Evolutionary conservation across 2,113 vertebrate species (phyloP), one percentile per base, ranked within the genome.

Genomic region (Paedocypris sp.): DNA sequence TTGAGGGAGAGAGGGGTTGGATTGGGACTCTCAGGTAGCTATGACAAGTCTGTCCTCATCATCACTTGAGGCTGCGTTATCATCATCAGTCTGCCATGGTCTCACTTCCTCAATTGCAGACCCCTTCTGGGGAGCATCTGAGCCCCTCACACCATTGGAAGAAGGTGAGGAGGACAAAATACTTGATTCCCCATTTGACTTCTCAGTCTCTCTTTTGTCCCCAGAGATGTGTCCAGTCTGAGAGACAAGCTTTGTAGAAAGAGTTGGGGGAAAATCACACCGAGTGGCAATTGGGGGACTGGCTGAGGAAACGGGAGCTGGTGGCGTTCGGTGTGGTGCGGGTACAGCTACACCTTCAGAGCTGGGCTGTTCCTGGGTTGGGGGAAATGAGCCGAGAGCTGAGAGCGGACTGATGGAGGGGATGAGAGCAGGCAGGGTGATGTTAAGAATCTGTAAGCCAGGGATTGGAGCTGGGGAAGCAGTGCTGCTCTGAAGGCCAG

Each of bases 21-120:
- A n/a, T 38, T 32, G 47, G 50, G 72, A 60, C 49, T 71, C 46
- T 88, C 87, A 97, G 80, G 94, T 97, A 20, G 91, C 94, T 68
- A 98, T 98, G 62, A 98, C 83, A 5, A 97, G 89, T 79, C 91
- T 85, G 83, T 92, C 95, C 77, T 97, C 94, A 13, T 97, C 95
- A 16, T 97, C 93, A 20, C 94, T 97, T 64, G 94, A 94, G 58
- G 79, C 87, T 15, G 97, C 91, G 0, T 90, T 90, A 68, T 88
- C 85, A 66, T 89, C 90, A 36, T 87, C 77, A 0, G 63, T 68
- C 39, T 77, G 16, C 0, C 80, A 70, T 23, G 18, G 79, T 49
- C 54, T 49, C 26, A 77, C 18, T 42, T 76, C 66, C 15, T 67
- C 70, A 46, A 69, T 65, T 4, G 11, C 43, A 11, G 69, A 45